phyloP scores from a whole-genome alignment of 2,888 invertebrate species.

The Drosophila paranaensis region DNA sequence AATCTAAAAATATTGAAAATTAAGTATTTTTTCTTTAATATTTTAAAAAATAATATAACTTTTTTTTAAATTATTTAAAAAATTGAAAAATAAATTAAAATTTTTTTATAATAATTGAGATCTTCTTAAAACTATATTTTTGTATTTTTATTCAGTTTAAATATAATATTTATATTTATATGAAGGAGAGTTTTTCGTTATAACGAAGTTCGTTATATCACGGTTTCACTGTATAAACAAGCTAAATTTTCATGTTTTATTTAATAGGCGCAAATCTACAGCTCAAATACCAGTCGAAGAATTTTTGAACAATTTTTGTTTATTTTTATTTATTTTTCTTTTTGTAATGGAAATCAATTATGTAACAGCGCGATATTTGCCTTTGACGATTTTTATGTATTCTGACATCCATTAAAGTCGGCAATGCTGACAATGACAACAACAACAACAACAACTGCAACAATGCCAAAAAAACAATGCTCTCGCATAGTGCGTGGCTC shows the following conservation, averaged over 20 bases:
- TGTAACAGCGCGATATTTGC: conserved; percentile 57
- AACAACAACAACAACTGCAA: conserved; percentile 51
- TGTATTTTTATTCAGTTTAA: too few species aligned
- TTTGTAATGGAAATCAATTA: conserved; percentile 74
- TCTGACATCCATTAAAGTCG: conserved; percentile 77
- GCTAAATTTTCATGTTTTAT: neutral
- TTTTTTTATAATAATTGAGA: too few species aligned
- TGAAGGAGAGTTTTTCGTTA: too few species aligned
- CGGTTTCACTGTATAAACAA: too few species aligned
- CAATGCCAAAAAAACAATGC: conserved; percentile 70
- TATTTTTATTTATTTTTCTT: conserved; percentile 16
- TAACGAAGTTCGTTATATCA: too few species aligned
- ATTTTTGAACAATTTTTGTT: conserved; percentile 16
- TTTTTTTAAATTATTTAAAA: too few species aligned
- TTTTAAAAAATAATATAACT: too few species aligned
- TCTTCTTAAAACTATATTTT: too few species aligned
- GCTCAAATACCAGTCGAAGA: neutral
- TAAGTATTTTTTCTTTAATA: too few species aligned
- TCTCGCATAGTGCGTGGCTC: conserved; percentile 62
- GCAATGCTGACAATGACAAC: conserved; percentile 72
- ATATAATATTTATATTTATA: too few species aligned
- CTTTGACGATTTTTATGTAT: conserved; percentile 78
- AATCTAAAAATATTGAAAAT: neutral
- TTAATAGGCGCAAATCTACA: neutral
- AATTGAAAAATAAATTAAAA: too few species aligned